Evolutionary conservation across 1,140 invertebrate species (phyloP), one percentile per base, ranked within the genome.

Genomic region (Cheumatopsyche charites): DNA sequence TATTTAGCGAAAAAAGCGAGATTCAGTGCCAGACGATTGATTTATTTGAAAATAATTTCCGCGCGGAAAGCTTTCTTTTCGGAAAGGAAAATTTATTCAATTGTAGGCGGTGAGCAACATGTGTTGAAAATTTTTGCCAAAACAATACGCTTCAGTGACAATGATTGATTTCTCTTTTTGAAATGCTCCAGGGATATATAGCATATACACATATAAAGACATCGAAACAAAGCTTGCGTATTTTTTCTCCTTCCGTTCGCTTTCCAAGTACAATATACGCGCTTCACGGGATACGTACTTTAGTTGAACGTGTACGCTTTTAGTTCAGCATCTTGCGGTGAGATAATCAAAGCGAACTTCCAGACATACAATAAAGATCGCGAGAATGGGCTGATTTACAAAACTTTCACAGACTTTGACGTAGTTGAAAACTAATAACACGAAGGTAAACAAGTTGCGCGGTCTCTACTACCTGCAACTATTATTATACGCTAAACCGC

Each of bases 61-160:
- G 23, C 19, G 55, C 55, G 55, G 23, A 58, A 58, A 25, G 55
- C 55, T 58, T 58, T 58, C 55, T 58, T 19, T 19, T 58, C 21
- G 55, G 23, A 58, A 58, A 25, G 47, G 55, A 58, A 58, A 58
- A 58, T 58, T 58, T 58, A 58, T 58, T 58, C 55, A 25, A 58
- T 58, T 58, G 55, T 58, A 58, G 23, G 55, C 55, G 55, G 43
- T 47, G 15, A 58, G 55, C 55, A 58, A 58, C 55, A 58, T 58
- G 55, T 58, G 55, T 58, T 58, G 55, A 58, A 58, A 58, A 58
- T 25, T 58, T 58, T 58, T 26, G 55, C 55, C 55, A 26, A 58
- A 58, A 58, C 55, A 58, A 58, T 58, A 58, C 55, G 55, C 55
- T 58, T 58, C 55, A 58, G 55, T 58, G 55, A 58, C 55, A 58